Conservation (phyloP, 2,113 vertebrate species). For the Nothoprocta perdicaria region DNA sequence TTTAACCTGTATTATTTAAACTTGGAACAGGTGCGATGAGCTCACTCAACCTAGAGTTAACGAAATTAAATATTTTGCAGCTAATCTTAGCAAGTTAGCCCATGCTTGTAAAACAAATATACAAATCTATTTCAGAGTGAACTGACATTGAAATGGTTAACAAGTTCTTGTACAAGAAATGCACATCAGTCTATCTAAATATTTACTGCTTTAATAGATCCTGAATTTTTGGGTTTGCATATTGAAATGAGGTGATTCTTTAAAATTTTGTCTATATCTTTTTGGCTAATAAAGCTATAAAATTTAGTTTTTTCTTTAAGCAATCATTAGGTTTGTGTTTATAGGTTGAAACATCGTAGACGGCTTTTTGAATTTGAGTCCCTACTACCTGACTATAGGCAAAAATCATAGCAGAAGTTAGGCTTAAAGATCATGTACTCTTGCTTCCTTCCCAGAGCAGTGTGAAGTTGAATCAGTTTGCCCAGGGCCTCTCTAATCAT, state of each 20-base stretch:
- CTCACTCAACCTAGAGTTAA: not conserved
- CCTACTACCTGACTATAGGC: not conserved
- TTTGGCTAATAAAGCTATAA: slow-evolving; percentile 10
- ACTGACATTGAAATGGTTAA: not conserved
- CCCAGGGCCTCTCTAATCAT: not conserved
- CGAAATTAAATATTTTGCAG: not conserved
- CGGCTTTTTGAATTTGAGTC: not conserved
- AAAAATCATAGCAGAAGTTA: not conserved
- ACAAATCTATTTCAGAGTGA: not conserved
- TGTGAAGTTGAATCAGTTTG: not conserved
- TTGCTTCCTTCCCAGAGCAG: not conserved
- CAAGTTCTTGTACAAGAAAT: not conserved
- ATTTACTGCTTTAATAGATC: slow-evolving; percentile 34
- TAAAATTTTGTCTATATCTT: slow-evolving; percentile 23
- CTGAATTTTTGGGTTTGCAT: slow-evolving; percentile 36
- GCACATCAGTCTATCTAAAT: slow-evolving; percentile 10
- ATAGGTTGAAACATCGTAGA: not conserved
- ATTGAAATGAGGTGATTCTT: slow-evolving; percentile 47
- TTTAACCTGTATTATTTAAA: not conserved
- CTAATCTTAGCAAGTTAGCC: not conserved
- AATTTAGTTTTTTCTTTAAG: slow-evolving; percentile 2
- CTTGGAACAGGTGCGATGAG: not conserved
- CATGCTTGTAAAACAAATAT: not conserved
- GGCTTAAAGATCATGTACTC: not conserved
- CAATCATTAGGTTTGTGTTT: not conserved